These are phyloP conservation scores for Cydia fagiglandana DNA, from an alignment of 1,140 invertebrate genomes.

Conservation along the genomic window DNA sequence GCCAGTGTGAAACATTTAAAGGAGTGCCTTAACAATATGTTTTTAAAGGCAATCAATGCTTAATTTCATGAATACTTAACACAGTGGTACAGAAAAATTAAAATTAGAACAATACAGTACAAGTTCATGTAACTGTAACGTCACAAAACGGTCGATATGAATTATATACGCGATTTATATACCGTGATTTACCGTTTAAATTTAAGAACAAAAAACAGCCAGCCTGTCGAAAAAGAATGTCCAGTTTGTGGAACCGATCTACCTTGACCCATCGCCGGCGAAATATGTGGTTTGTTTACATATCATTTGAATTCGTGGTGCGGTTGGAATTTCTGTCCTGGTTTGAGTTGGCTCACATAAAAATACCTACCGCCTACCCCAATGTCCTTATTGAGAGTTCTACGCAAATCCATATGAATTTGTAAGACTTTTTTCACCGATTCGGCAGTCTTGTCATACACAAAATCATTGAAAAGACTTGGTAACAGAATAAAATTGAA, in stretches of 20 bases:
- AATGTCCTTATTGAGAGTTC: background rate
- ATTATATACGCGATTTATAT: conserved; percentile 3
- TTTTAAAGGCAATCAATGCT: too few relatives aligned
- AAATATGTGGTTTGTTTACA: conserved; percentile 28
- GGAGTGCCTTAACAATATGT: too few relatives aligned
- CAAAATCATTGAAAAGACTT: too few relatives aligned
- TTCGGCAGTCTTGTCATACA: too few relatives aligned
- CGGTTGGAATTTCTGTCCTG: conserved; percentile 26
- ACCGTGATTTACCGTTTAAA: conserved; percentile 4
- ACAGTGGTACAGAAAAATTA: background rate
- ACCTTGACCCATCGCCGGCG: conserved; percentile 27
- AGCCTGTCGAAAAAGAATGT: conserved; percentile 4
- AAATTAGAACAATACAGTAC: background rate
- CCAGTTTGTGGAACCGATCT: conserved; percentile 21
- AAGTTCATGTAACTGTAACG: background rate
- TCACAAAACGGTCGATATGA: background rate
- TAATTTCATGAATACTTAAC: background rate
- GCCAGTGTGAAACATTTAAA: too few relatives aligned
- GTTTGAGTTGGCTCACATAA: background rate
- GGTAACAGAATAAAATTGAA: too few relatives aligned
- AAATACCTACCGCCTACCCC: conserved; percentile 22
- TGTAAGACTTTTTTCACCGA: too few relatives aligned
- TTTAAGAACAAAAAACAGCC: background rate
- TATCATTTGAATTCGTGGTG: conserved; percentile 19
- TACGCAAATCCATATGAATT: background rate